Base-by-base conservation (phyloP, 64 coral and sea anemone species). In the Montipora efflorescens region DNA sequence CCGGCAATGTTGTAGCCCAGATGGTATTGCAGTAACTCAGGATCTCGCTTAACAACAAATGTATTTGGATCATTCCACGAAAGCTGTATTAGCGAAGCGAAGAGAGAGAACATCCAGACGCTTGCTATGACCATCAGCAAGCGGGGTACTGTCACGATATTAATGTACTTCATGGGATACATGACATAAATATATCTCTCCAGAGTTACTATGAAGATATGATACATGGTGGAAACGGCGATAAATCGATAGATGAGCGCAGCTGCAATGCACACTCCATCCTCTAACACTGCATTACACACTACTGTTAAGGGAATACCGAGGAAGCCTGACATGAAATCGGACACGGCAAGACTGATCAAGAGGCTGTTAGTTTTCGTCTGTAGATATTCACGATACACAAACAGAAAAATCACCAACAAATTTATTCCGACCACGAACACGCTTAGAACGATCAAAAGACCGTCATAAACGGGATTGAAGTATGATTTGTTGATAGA, bases 141-240 rank as follows among this genome's bases (percentile, higher is more conserved):
- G 7, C 96, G 70, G 1, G 84, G 78, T 2, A 81, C 96, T 3
- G 96, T 98, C 46, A 98, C 96, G 89, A 98, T 98, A 8, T 93
- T 93, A 0, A 98, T 98, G 75, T 98, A 98, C 87, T 98, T 98
- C 96, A 98, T 98, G 1, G 96, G 96, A 20, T 94, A 98, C 89
- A 98, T 92, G 1, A 98, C 96, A 75, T 98, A 98, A 18, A 98
- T 98, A 49, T 98, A 98, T 12, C 96, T 75, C 51, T 98, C 96
- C 2, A 98, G 28, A 2, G 96, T 98, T 0, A 93, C 81, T 3
- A 95, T 83, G 16, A 91, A 91, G 28, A 98, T 98, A 44, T 98
- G 96, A 48, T 93, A 90, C 89, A 98, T 98, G 16, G 88, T 93
- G 9, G 96, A 98, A 16, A 98, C 83, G 0, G 89, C 93, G 8